Percentiles rank a stretch among this genome's conserved stretches.
phyloP scores from a whole-genome alignment of 2,888 invertebrate genomes.

The Nebria brevicollis region DNA sequence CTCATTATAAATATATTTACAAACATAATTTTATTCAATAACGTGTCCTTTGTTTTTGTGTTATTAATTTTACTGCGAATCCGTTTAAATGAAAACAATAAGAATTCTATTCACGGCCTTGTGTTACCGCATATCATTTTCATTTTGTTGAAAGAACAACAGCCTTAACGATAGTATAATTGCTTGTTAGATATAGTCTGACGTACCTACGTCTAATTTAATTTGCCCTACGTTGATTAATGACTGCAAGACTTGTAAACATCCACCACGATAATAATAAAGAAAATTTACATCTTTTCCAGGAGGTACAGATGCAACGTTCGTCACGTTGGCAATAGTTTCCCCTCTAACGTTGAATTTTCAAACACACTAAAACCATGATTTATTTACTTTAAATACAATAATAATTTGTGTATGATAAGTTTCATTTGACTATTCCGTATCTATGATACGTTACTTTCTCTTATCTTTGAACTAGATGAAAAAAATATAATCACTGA shows the following conservation, averaged over 20 bases:
- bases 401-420: background rate
- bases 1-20: no score
- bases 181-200: conserved; percentile 29
- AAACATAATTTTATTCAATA: no score
- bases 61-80: background rate
- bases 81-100: background rate
- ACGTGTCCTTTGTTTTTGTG: background rate
- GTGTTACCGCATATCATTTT: background rate
- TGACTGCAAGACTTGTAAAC: conserved; percentile 28
- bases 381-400: no score
- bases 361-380: no score
- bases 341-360: no score
- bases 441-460: background rate
- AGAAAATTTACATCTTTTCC: background rate
- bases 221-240: conserved; percentile 34
- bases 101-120: background rate
- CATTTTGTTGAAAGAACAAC: conserved; percentile 24
- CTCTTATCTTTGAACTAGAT: background rate
- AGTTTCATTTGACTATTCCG: background rate
- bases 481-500: conserved; percentile 27
- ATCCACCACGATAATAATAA: conserved; percentile 32
- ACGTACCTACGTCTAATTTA: conserved; percentile 34
- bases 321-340: background rate
- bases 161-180: conserved; percentile 39
- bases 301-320: background rate